Conservation (phyloP, 2,888 invertebrate species). For the Labia minor region DNA sequence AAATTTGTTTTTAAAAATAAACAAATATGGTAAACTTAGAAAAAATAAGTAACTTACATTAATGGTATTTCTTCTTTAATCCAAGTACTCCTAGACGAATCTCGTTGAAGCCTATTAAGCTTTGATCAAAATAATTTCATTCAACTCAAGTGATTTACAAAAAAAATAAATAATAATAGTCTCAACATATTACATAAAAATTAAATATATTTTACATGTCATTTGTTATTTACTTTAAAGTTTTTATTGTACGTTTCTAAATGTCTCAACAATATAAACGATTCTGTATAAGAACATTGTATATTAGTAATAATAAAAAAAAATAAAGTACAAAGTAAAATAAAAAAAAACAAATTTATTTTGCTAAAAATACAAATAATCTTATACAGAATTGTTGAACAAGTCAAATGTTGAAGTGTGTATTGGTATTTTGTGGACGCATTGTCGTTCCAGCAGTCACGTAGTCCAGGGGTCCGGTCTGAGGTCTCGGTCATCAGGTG, state of each 20-base stretch:
- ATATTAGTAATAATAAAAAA: background rate
- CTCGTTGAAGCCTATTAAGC: background rate
- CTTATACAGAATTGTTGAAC: constrained; percentile 13
- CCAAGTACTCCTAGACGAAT: background rate
- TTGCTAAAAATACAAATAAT: background rate
- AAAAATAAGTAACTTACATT: background rate
- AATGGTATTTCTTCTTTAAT: no score
- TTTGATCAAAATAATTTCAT: background rate
- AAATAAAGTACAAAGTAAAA: background rate
- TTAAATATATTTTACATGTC: constrained; percentile 1
- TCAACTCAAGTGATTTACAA: background rate
- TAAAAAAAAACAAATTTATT: background rate
- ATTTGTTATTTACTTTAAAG: background rate
- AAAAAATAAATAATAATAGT: background rate
- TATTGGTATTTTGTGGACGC: background rate
- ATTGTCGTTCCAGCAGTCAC: background rate
- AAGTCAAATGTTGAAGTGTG: background rate
- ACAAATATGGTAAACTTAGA: background rate
- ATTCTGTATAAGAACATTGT: constrained; percentile 13
- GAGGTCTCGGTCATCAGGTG: constrained; percentile 13
- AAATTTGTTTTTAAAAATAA: no score
- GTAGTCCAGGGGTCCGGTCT: constrained; percentile 3
- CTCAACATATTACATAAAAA: background rate
- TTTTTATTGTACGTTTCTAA: background rate
- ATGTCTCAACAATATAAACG: background rate